Evolutionary conservation across 2,888 invertebrate genomes (phyloP), one percentile per base, ranked within the genome.

Genomic region (Trilocha varians): DNA sequence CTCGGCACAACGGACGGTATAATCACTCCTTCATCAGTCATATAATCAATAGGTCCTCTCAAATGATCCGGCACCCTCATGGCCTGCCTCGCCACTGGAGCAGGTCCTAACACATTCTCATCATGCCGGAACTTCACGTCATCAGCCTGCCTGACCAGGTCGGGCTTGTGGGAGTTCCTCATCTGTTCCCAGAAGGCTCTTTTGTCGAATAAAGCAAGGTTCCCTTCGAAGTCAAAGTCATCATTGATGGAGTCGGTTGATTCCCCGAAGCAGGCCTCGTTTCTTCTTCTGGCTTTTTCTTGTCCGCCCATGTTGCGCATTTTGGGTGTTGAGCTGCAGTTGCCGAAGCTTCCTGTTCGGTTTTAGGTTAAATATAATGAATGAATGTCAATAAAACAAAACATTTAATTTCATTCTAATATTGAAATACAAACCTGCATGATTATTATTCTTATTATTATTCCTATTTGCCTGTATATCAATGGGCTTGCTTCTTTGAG

Each of bases 201-300:
- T 78, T 97, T 97, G 78, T 97, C 93, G 78, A 97, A 97, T 38
- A 97, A 84, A 15, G 96, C 96, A 42, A 97, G 87, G 84, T 97
- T 97, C 50, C 95, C 95, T 70, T 97, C 97, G 87, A 97, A 97
- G 87, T 97, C 97, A 85, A 97, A 97, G 60, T 97, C 97, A 66
- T 92, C 88, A 52, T 80, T 87, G 40, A 90, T 78, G 40, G 87
- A 87, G 41, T 90, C 88, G 52, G 92, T 91, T 8, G 90, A 80
- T 34, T 91, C 90, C 17, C 93, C 94, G 78, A 95, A 94, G 67
- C 93, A 93, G 42, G 91, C 91, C 67, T 93, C 93, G 72, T 93
- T 91, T 55, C 88, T 87, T 61, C 88, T 79, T 42, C 87, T 82
- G 57, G 78, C 79, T 60, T 78, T 84, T 45, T 70, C 73, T 44